phyloP scores from a whole-genome alignment of 2,113 vertebrate genomes.

The Dendropsophus ebraccatus region DNA sequence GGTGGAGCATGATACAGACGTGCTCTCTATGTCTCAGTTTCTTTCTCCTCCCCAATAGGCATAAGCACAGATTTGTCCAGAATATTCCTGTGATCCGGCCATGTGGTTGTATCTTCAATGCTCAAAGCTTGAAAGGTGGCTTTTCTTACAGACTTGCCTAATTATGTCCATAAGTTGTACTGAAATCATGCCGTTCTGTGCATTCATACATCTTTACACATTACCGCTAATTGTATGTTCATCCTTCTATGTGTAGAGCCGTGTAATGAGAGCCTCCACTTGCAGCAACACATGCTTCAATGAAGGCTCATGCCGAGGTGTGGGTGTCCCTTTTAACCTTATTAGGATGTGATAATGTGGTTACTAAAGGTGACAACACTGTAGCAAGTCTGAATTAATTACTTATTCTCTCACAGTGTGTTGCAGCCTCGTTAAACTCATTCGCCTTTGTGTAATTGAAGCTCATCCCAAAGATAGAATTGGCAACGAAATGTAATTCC shows the following conservation, averaged over 20 bases:
- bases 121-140: not conserved
- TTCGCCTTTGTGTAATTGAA: slow-evolving; percentile 36
- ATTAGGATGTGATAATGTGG: slow-evolving; percentile 47
- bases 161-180: not conserved
- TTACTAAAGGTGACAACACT: slow-evolving; percentile 42
- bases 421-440: slow-evolving; percentile 18
- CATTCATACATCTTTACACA: not conserved
- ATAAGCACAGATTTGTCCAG: not conserved
- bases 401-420: slow-evolving; percentile 7
- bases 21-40: not conserved
- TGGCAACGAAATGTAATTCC: not conserved
- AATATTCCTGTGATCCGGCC: not conserved
- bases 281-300: slow-evolving; percentile 21
- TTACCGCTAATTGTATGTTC: not conserved
- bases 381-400: slow-evolving; percentile 43
- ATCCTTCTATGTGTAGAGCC: not conserved
- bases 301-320: slow-evolving; percentile 18
- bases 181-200: not conserved
- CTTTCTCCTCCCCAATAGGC: not conserved
- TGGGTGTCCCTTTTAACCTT: slow-evolving; percentile 34
- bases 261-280: slow-evolving; percentile 10
- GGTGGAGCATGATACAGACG: not conserved
- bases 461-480: slow-evolving; percentile 16
- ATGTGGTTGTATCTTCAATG: not conserved
- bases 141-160: not conserved